Percentiles rank a stretch among this genome's conserved stretches.
Conservation (phyloP, 1,140 invertebrate genomes). For the Ericerus pela region DNA sequence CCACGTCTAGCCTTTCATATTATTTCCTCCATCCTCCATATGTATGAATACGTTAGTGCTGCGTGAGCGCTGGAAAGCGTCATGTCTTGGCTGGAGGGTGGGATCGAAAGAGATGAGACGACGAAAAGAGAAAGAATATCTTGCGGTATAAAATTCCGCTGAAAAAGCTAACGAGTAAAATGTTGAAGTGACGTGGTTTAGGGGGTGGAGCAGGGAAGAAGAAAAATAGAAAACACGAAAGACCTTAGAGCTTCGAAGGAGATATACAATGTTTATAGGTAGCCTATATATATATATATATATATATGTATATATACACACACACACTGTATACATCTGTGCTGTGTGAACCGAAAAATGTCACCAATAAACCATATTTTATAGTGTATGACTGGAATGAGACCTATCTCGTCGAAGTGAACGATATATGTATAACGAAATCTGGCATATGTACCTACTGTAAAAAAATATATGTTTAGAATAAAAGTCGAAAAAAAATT, state of each 20-base stretch:
- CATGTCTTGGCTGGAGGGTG: not conserved
- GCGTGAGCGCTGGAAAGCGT: too few species aligned
- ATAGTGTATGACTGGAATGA: constrained; percentile 3
- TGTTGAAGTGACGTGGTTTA: too few species aligned
- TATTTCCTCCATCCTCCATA: too few species aligned
- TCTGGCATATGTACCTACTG: constrained; percentile 8
- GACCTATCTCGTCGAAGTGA: constrained; percentile 2
- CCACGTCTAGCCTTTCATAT: not conserved
- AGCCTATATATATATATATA: too few species aligned
- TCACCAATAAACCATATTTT: constrained; percentile 8
- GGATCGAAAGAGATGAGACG: not conserved
- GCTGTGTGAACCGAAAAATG: constrained; percentile 7
- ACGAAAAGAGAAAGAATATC: not conserved
- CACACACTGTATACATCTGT: too few species aligned
- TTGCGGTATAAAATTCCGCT: constrained; percentile 1
- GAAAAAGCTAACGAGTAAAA: constrained; percentile 9
- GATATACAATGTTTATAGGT: too few species aligned
- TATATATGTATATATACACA: too few species aligned
- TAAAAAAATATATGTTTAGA: too few species aligned
- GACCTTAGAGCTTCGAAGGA: constrained; percentile 6
- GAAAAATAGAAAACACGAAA: not conserved
- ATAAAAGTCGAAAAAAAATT: too few species aligned
- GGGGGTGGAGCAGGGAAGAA: too few species aligned
- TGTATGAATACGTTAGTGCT: too few species aligned
- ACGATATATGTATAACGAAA: constrained; percentile 1